These are phyloP conservation scores for Labeo rohita DNA, from an alignment of 2,113 vertebrate genomes.

Conservation along the genomic window DNA sequence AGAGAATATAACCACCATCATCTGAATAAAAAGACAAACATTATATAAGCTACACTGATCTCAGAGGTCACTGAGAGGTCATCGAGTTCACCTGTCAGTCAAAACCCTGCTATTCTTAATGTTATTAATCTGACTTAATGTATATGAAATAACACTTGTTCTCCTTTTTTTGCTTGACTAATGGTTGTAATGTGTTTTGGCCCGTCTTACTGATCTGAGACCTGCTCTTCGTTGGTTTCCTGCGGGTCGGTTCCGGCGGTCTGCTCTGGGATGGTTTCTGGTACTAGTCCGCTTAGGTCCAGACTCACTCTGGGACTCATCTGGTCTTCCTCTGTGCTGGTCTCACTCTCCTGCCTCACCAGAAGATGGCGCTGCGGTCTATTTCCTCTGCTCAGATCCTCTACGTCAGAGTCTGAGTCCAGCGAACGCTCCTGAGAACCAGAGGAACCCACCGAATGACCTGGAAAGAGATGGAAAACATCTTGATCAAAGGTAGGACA, in stretches of 20 bases:
- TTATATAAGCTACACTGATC: not conserved
- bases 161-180: not conserved
- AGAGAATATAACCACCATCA: not conserved
- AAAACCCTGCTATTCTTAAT: not conserved
- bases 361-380: not conserved
- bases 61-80: not conserved
- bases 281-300: slow-evolving; percentile 47
- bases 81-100: not conserved
- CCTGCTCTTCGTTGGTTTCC: not conserved
- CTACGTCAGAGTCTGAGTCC: slow-evolving; percentile 87
- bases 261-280: slow-evolving; percentile 54
- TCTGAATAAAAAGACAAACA: not conserved
- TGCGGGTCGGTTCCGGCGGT: not conserved
- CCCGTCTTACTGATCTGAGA: slow-evolving; percentile 8
- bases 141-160: not conserved
- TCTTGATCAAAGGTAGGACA: not conserved
- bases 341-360: slow-evolving; percentile 74
- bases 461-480: slow-evolving; percentile 29
- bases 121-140: not conserved
- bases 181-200: not conserved
- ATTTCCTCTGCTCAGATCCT: slow-evolving; percentile 68
- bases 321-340: slow-evolving; percentile 79
- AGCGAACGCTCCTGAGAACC: slow-evolving; percentile 78
- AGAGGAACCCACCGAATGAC: slow-evolving; percentile 64
- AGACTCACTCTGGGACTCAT: slow-evolving; percentile 57